Evolutionary conservation across 2,888 invertebrate species (phyloP).

Genomic region (Gnatocerus cornutus): DNA sequence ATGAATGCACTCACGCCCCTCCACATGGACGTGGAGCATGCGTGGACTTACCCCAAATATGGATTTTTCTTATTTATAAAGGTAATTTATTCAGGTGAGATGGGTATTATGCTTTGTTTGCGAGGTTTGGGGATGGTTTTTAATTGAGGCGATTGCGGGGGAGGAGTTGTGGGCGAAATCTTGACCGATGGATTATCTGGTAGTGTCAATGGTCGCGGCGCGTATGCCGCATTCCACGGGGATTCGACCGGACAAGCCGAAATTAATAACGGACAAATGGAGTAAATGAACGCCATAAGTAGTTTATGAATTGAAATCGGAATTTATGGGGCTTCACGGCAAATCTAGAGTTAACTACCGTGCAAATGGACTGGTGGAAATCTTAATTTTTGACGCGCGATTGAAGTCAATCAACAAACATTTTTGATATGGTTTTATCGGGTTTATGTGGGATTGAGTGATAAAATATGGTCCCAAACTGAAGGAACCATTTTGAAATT

Average conservation of each 20-base stretch:
- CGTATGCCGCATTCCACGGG: not conserved
- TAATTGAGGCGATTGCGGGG: conserved; percentile 17
- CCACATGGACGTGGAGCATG: conserved; percentile 49
- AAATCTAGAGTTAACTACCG: too few species aligned
- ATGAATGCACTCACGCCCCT: conserved; percentile 49
- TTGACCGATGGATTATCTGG: conserved; percentile 1
- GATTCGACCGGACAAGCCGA: not conserved
- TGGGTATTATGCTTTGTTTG: conserved; percentile 33
- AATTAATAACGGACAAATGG: not conserved
- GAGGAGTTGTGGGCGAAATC: conserved; percentile 5
- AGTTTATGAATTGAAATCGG: not conserved
- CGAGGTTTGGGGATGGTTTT: conserved; percentile 10
- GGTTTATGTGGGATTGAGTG: too few species aligned
- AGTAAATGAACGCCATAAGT: too few species aligned
- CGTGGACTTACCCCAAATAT: conserved; percentile 45
- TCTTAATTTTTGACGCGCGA: too few species aligned
- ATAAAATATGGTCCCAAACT: too few species aligned
- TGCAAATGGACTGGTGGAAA: too few species aligned
- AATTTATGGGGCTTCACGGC: too few species aligned
- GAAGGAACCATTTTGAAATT: too few species aligned
- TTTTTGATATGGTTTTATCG: too few species aligned
- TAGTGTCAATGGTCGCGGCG: conserved; percentile 17
- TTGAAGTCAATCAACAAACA: too few species aligned
- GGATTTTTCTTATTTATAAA: conserved; percentile 53
- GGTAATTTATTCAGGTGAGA: conserved; percentile 50